Conservation (phyloP, 1,140 invertebrate genomes). For the Fopius arisanus region DNA sequence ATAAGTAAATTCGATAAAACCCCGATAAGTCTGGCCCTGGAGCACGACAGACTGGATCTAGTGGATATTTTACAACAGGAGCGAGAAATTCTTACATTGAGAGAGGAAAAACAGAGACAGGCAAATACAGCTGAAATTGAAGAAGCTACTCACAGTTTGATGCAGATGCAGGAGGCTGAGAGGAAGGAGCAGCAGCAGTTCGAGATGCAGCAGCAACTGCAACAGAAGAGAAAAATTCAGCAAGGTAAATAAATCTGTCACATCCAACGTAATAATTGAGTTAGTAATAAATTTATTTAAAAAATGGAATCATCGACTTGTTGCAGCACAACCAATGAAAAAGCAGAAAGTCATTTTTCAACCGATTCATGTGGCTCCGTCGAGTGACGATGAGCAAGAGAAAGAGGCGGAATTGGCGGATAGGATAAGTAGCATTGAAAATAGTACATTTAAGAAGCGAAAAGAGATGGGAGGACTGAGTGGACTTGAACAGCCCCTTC, state of each 20-base stretch:
- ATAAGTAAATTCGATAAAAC: slow-evolving; percentile 87
- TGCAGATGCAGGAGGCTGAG: slow-evolving; percentile 50
- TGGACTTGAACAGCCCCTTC: slow-evolving; percentile 63
- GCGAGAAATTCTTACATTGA: slow-evolving; percentile 52
- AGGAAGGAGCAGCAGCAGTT: slow-evolving; percentile 34
- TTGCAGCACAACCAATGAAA: slow-evolving; percentile 44
- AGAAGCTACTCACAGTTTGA: slow-evolving; percentile 55
- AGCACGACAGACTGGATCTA: slow-evolving; percentile 71
- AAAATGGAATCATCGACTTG: neutral
- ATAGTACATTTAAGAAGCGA: slow-evolving; percentile 46
- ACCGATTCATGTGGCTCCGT: slow-evolving; percentile 49
- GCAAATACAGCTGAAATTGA: slow-evolving; percentile 52
- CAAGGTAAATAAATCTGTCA: slow-evolving; percentile 41
- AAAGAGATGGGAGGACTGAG: slow-evolving; percentile 55
- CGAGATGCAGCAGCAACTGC: slow-evolving; percentile 46
- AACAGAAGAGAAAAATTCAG: slow-evolving; percentile 42
- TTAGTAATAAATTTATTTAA: slow-evolving; percentile 8
- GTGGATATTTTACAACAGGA: slow-evolving; percentile 69
- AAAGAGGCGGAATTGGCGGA: slow-evolving; percentile 47
- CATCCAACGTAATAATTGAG: too few relatives aligned
- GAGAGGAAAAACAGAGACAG: slow-evolving; percentile 54
- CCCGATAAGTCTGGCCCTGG: slow-evolving; percentile 78
- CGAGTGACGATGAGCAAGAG: slow-evolving; percentile 52
- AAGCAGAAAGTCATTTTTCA: slow-evolving; percentile 57
- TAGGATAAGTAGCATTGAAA: slow-evolving; percentile 43